Evolutionary conservation across 2,797 vertebrate genomes (phyloP).

Genomic region (Poecilia gillii): DNA sequence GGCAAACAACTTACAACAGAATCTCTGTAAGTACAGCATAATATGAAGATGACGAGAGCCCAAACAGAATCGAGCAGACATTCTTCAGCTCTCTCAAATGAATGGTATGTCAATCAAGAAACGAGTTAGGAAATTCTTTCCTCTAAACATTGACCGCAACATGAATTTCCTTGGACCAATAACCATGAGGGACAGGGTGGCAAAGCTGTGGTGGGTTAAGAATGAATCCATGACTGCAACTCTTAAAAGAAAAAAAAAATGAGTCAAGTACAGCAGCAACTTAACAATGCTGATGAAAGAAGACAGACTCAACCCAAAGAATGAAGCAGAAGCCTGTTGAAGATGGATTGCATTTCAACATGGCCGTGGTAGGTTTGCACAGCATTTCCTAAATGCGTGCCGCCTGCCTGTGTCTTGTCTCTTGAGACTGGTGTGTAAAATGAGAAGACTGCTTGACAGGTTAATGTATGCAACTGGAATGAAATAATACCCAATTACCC

Average conservation of each 20-base stretch:
- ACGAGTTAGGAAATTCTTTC: slow-evolving; percentile 70
- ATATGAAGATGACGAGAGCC: slow-evolving; percentile 64
- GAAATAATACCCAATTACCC: slow-evolving; percentile 79
- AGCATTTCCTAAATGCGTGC: slow-evolving; percentile 72
- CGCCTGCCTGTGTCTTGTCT: slow-evolving; percentile 64
- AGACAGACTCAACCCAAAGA: slow-evolving; percentile 43
- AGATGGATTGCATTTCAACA: slow-evolving; percentile 58
- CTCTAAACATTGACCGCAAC: slow-evolving; percentile 63
- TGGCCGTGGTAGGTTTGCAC: slow-evolving; percentile 57
- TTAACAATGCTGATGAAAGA: slow-evolving; percentile 33
- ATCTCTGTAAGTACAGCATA: slow-evolving; percentile 59
- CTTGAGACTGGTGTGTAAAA: slow-evolving; percentile 75
- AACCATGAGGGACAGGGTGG: slow-evolving; percentile 35
- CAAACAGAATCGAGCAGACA: slow-evolving; percentile 51
- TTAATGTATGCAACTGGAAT: slow-evolving; percentile 85
- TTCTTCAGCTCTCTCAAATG: slow-evolving; percentile 56
- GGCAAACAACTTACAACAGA: slow-evolving; percentile 64
- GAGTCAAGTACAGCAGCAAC: slow-evolving; percentile 22
- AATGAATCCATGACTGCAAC: slow-evolving; percentile 26
- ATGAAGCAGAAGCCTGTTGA: slow-evolving; percentile 53
- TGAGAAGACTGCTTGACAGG: slow-evolving; percentile 77
- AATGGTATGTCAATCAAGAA: slow-evolving; percentile 59
- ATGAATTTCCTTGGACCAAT: slow-evolving; percentile 56
- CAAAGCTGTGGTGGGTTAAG: slow-evolving; percentile 25
- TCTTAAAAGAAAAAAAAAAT: slow-evolving; percentile 22